Conservation (phyloP, 2,888 invertebrate genomes). For the Gisinianus flammeolus region DNA sequence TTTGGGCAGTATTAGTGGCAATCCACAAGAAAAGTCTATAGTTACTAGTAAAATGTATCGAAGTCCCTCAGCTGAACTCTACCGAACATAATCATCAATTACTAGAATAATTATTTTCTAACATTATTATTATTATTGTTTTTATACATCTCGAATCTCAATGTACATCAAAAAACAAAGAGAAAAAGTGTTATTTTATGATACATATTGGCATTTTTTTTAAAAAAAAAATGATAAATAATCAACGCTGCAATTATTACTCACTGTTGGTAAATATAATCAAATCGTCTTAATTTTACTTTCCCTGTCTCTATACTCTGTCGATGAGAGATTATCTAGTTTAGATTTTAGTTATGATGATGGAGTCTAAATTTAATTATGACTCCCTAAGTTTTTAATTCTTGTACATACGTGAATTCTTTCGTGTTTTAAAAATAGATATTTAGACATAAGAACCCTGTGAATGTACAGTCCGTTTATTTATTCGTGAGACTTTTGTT, state of each 20-base stretch:
- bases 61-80: constrained; percentile 52
- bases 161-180: not conserved
- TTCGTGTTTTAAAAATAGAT: too few species aligned
- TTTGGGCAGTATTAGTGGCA: constrained; percentile 13
- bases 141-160: not conserved
- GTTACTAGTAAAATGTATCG: constrained; percentile 54
- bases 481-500: too few species aligned
- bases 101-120: too few species aligned
- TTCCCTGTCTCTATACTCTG: too few species aligned
- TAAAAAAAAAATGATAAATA: not conserved
- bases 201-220: not conserved
- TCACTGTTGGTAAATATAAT: not conserved
- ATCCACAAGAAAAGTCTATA: constrained; percentile 20
- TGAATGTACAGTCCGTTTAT: too few species aligned
- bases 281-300: not conserved
- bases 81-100: constrained; percentile 15
- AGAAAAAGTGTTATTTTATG: not conserved
- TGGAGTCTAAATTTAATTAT: too few species aligned
- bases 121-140: too few species aligned
- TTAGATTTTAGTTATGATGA: too few species aligned
- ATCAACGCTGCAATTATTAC: not conserved
- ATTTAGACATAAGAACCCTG: too few species aligned
- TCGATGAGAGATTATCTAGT: too few species aligned
- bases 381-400: too few species aligned
- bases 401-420: too few species aligned